Evolutionary conservation across 2,113 vertebrate species (phyloP).

Genomic region (Erythrocercus mccallii): DNA sequence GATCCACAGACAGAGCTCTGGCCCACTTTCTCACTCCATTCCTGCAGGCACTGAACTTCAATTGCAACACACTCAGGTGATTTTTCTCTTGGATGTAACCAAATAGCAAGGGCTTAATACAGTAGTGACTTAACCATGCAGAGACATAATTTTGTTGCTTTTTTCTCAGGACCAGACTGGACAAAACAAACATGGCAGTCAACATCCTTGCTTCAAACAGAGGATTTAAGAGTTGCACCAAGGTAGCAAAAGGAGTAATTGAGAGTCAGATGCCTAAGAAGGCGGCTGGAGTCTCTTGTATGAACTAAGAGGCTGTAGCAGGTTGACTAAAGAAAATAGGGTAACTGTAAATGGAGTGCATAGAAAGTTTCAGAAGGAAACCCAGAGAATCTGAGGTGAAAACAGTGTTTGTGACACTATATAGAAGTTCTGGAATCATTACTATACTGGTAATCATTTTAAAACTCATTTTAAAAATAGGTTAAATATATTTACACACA

Average conservation of each 20-base stretch:
- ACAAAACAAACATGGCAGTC: not conserved
- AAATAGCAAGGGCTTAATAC: not conserved
- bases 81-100: not conserved
- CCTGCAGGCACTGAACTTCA: not conserved
- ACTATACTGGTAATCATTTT: not conserved
- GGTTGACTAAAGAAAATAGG: not conserved
- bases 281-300: not conserved
- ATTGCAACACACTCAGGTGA: not conserved
- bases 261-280: not conserved
- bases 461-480: not conserved
- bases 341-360: not conserved
- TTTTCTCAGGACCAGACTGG: not conserved
- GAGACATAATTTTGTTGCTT: not conserved
- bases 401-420: not conserved
- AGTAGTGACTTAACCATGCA: not conserved
- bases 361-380: not conserved
- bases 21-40: not conserved
- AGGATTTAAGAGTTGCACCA: not conserved
- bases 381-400: not conserved
- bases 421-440: not conserved
- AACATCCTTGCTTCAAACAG: not conserved
- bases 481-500: not conserved
- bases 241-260: not conserved
- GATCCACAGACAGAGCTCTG: not conserved
- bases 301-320: not conserved